Evolutionary conservation across 1,140 invertebrate species (phyloP), one percentile per base, ranked within the genome.

Genomic region (Batillaria attramentaria): DNA sequence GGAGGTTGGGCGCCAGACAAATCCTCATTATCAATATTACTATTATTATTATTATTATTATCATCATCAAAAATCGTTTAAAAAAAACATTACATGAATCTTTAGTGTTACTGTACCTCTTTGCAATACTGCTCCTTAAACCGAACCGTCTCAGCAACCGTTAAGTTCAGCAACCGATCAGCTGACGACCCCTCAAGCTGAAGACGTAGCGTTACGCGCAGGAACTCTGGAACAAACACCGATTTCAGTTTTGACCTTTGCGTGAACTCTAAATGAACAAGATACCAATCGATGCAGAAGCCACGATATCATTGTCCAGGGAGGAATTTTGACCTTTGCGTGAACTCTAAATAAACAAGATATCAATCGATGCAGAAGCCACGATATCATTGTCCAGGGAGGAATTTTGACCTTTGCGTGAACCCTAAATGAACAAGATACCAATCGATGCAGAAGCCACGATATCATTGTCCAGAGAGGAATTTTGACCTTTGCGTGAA

Each of bases 131-230:
- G 2, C 31, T 62, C 54, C 20, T 42, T 57, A 24, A 75, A 75
- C 2, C 24, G 10, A 16, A 39, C 37, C 35, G 39, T 50, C 31
- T 75, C 35, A 6, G 73, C 60, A 18, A 57, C 10, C 20, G 73
- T 3, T 39, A 60, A 24, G 33, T 33, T 13, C 33, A 35, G 31
- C 50, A 75, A 28, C 18, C 16, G 35, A 10, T 62, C 35, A 2
- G 39, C 37, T 31, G 54, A 39, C 24, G 73, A 24, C 24, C 62
- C 3, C 33, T 75, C n/a, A 50, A 75, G 39, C 33, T 65, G 39
- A 39, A 75, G 31, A 16, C 57, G 60, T 10, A 75, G 57, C n/a
- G 54, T 62, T 13, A 57, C 73, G 24, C 73, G 73, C n/a, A 75
- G 73, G 42, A 41, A 42, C 42, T 65, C 73, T 75, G 57, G 10